These are phyloP conservation scores for Palythoa grandiflora DNA, from an alignment of 92 coral and sea anemone species.

Conservation along the genomic window DNA sequence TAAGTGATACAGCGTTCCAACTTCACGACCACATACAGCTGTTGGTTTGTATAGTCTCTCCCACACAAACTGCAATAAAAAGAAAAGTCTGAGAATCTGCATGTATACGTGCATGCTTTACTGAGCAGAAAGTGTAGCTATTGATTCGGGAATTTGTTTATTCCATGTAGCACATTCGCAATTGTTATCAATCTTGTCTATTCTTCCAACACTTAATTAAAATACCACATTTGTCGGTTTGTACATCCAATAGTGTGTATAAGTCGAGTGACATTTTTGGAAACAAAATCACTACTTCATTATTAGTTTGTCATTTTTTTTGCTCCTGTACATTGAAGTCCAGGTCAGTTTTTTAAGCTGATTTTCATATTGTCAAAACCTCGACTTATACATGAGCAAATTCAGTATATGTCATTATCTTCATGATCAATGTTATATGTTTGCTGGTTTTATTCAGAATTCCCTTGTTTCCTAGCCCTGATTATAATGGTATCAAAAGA, in stretches of 20 bases:
- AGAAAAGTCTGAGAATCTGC: not conserved
- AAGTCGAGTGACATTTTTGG: too few relatives aligned
- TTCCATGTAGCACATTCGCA: not conserved
- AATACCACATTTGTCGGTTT: not conserved
- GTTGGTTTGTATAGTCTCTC: slow-evolving; percentile 18
- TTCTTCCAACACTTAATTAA: slow-evolving; percentile 1
- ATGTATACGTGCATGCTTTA: not conserved
- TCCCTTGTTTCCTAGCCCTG: slow-evolving; percentile 20
- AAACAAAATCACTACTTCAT: too few relatives aligned
- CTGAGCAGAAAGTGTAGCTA: not conserved
- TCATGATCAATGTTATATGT: not conserved
- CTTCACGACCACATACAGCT: slow-evolving; percentile 40
- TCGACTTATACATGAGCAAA: too few relatives aligned
- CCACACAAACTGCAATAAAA: slow-evolving; percentile 24
- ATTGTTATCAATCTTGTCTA: slow-evolving; percentile 1
- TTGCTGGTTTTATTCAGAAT: slow-evolving; percentile 10
- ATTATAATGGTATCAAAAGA: not conserved
- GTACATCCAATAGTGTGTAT: too few relatives aligned
- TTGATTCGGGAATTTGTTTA: not conserved
- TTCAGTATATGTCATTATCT: not conserved
- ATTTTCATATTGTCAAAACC: too few relatives aligned
- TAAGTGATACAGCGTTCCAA: slow-evolving; percentile 76
- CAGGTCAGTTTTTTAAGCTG: too few relatives aligned
- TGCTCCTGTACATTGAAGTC: too few relatives aligned
- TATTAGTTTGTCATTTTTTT: too few relatives aligned